Percentiles rank a stretch among this genome's conserved stretches.
phyloP scores from a whole-genome alignment of 2,113 vertebrate species.

The Chamaetylas fuelleborni region DNA sequence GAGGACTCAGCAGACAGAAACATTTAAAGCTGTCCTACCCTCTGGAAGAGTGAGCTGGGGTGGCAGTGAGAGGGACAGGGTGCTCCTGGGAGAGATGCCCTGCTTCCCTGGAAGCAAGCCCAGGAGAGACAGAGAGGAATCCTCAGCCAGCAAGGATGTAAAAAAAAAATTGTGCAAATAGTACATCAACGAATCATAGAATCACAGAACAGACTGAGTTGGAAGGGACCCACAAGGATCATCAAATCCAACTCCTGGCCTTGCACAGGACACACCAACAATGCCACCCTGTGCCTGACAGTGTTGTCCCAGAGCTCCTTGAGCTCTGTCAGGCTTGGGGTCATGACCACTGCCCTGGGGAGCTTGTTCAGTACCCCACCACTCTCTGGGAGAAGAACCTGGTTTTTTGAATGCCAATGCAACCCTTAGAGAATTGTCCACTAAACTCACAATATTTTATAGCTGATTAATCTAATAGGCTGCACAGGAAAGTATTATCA shows the following conservation, averaged over 20 bases:
- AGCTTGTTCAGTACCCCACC: not conserved
- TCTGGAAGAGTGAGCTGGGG: not conserved
- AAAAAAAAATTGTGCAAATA: not conserved
- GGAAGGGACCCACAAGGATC: not conserved
- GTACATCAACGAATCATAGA: not conserved
- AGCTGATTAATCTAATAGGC: not conserved
- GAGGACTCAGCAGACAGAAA: not conserved
- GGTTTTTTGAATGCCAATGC: not conserved
- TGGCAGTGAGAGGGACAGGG: not conserved
- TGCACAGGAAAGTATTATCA: not conserved
- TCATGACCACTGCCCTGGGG: not conserved
- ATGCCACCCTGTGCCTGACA: not conserved
- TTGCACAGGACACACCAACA: not conserved
- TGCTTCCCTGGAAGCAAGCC: not conserved
- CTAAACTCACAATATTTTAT: not conserved
- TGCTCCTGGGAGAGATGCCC: not conserved
- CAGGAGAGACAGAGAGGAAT: not conserved
- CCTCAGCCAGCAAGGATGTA: not conserved
- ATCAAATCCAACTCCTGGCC: not conserved
- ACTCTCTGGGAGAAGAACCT: not conserved
- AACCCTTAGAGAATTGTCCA: not conserved
- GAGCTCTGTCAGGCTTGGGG: not conserved
- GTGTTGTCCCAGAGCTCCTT: fast-evolving
- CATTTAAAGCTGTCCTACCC: not conserved
- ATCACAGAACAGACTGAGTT: not conserved